phyloP scores from a whole-genome alignment of 2,797 vertebrate species.

The Coregonus ussuriensis region DNA sequence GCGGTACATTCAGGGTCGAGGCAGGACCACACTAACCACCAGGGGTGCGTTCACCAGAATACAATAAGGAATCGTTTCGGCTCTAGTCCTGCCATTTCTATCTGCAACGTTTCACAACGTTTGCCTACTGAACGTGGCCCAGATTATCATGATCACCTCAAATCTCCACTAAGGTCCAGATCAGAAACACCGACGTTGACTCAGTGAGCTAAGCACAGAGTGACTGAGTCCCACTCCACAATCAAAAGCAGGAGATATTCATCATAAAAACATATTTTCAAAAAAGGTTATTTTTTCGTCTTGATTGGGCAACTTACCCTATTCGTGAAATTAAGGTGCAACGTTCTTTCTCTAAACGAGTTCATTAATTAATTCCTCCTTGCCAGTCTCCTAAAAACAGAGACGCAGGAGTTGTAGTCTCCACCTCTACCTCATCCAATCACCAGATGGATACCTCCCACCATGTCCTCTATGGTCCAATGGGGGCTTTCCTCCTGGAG shows the following conservation, averaged over 20 bases:
- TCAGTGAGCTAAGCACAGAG: conserved; percentile 11
- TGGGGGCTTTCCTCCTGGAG: conserved; percentile 30
- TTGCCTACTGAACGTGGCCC: not conserved
- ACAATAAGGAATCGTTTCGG: not conserved
- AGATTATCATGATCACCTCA: conserved; percentile 7
- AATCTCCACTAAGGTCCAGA: conserved; percentile 54
- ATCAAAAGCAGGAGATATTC: conserved; percentile 26
- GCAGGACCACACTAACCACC: conserved; percentile 40
- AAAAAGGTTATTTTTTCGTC: conserved; percentile 47
- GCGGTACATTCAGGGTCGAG: conserved; percentile 75
- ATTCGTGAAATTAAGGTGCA: conserved; percentile 86
- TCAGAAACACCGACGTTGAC: conserved; percentile 13
- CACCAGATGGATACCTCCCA: conserved; percentile 11
- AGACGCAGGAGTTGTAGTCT: conserved; percentile 39
- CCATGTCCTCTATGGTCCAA: conserved; percentile 47
- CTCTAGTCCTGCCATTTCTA: not conserved
- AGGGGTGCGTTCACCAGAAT: conserved; percentile 1
- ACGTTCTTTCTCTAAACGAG: conserved; percentile 70
- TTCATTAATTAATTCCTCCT: conserved; percentile 39
- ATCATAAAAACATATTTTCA: conserved; percentile 23
- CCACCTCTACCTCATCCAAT: conserved; percentile 21
- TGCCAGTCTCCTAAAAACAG: conserved; percentile 59
- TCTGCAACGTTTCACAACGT: not conserved
- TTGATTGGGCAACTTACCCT: conserved; percentile 80
- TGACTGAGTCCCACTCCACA: conserved; percentile 26